These are phyloP conservation scores for Thyatira batis DNA, from an alignment of 2,888 invertebrate genomes.

Conservation along the genomic window DNA sequence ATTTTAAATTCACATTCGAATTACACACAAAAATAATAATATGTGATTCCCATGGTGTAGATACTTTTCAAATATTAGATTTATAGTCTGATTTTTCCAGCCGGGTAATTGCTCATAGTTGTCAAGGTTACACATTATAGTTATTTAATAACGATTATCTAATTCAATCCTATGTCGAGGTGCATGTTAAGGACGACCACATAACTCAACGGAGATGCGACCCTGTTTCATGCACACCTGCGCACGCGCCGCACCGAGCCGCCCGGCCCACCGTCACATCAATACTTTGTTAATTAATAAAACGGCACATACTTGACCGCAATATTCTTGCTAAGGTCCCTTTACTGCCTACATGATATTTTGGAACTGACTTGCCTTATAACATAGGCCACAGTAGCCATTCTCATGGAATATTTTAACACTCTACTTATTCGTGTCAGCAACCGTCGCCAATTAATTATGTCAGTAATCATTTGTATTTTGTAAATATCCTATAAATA, in stretches of 20 bases:
- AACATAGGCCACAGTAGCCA: background rate
- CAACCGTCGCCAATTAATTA: background rate
- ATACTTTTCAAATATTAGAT: too few relatives aligned
- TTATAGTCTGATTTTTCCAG: too few relatives aligned
- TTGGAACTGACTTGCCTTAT: background rate
- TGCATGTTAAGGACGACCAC: constrained; percentile 34
- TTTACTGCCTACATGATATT: background rate
- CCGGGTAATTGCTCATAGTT: background rate
- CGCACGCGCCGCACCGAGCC: background rate
- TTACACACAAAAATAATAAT: too few relatives aligned
- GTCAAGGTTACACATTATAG: constrained; percentile 2
- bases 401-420: background rate
- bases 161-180: constrained; percentile 14
- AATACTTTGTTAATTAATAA: background rate
- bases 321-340: background rate
- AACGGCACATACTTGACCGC: background rate
- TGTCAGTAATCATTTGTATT: background rate
- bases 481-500: background rate
- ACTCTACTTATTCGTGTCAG: background rate
- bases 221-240: constrained; percentile 15
- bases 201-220: constrained; percentile 22
- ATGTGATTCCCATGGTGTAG: too few relatives aligned
- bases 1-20: too few relatives aligned
- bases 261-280: background rate
- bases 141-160: constrained; percentile 4